phyloP scores from a whole-genome alignment of 2,797 vertebrate genomes.

The Anisognathus igniventris region DNA sequence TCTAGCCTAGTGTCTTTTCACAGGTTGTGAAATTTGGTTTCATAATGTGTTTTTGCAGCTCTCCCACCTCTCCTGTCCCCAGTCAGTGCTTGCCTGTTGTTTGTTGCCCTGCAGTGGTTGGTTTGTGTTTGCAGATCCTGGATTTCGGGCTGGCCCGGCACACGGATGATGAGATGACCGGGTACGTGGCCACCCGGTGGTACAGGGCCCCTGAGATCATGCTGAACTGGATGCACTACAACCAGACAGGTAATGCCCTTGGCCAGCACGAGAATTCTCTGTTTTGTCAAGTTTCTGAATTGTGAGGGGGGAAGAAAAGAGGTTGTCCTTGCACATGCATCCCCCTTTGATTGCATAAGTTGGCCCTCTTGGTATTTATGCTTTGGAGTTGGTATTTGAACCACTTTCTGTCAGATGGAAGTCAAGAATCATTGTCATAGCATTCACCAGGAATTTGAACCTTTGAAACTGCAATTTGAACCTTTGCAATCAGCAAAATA shows the following conservation, averaged over 20 bases:
- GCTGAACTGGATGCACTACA: conserved; percentile 99
- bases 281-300: neutral
- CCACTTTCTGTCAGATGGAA: neutral
- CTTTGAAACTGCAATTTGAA: neutral
- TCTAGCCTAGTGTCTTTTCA: neutral
- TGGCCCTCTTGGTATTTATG: neutral
- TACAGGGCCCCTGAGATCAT: conserved; percentile 98
- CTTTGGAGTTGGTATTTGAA: neutral
- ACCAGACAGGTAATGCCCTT: conserved; percentile 86
- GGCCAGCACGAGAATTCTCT: neutral
- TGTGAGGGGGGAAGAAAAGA: fast-evolving
- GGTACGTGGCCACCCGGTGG: conserved; percentile 96
- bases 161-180: conserved; percentile 97
- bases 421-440: neutral
- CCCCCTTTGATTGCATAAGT: neutral
- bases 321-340: fast-evolving
- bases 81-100: neutral
- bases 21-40: conserved; percentile 20
- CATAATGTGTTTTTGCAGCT: neutral
- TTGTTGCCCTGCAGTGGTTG: neutral
- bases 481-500: neutral
- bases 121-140: conserved; percentile 82
- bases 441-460: neutral
- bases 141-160: conserved; percentile 96
- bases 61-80: neutral